phyloP scores from a whole-genome alignment of 1,140 invertebrate genomes.

The Chironomus striatipennis region DNA sequence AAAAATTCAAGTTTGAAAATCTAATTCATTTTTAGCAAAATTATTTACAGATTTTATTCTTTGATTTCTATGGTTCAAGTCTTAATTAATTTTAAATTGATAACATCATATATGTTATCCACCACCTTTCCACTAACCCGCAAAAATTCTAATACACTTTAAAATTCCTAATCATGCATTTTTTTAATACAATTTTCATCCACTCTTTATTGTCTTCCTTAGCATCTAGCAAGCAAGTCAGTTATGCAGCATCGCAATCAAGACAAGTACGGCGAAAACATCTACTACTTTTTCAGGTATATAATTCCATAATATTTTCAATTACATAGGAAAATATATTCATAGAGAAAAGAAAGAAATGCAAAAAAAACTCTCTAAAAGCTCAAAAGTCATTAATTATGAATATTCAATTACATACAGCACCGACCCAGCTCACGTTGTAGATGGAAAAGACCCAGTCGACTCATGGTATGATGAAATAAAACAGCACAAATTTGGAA shows the following conservation, averaged over 20 bases:
- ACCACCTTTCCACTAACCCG: too few relatives aligned
- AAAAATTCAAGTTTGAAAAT: too few relatives aligned
- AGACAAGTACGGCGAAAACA: conserved; percentile 40
- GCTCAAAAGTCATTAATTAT: not conserved
- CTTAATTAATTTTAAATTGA: too few relatives aligned
- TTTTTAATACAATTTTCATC: too few relatives aligned
- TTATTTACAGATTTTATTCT: too few relatives aligned
- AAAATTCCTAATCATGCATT: too few relatives aligned
- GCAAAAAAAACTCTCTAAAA: not conserved
- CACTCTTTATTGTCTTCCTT: not conserved
- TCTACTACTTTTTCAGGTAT: conserved; percentile 51
- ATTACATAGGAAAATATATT: not conserved
- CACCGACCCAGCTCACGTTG: conserved; percentile 47
- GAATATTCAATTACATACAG: conserved; percentile 10
- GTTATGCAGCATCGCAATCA: conserved; percentile 56
- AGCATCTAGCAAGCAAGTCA: conserved; percentile 49
- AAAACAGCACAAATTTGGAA: conserved; percentile 45
- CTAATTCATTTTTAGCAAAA: too few relatives aligned
- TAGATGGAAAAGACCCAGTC: conserved; percentile 48
- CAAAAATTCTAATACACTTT: too few relatives aligned
- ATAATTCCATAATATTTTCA: not conserved
- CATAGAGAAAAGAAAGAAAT: not conserved
- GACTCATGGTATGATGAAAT: conserved; percentile 55
- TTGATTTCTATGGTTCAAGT: too few relatives aligned
- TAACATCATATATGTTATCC: too few relatives aligned